These are phyloP conservation scores for Kryphioiulus occultus DNA, from an alignment of 2,888 invertebrate genomes.

Conservation along the genomic window DNA sequence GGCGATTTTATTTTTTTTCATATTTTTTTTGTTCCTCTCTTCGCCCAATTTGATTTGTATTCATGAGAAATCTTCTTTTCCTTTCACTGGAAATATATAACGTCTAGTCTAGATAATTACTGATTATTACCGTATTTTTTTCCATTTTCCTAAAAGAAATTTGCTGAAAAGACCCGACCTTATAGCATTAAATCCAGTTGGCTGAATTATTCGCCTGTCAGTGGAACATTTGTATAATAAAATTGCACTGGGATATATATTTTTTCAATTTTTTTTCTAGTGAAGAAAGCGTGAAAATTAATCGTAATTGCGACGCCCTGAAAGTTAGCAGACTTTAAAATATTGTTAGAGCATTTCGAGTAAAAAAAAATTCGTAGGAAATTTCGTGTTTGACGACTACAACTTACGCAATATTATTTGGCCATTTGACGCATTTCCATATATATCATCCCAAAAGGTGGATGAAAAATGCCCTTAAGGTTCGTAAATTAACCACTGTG, in stretches of 20 bases:
- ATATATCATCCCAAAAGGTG: constrained; percentile 18
- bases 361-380: not conserved
- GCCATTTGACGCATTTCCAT: not conserved
- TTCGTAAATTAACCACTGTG: not conserved
- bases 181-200: not conserved
- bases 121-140: constrained; percentile 35
- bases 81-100: constrained; percentile 47
- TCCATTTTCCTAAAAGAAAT: not conserved
- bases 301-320: constrained; percentile 31
- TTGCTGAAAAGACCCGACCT: not conserved
- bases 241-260: not conserved
- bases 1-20: not conserved
- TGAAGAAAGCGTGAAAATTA: constrained; percentile 10
- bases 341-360: not conserved
- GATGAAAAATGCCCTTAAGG: not conserved
- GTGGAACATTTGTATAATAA: constrained; percentile 4
- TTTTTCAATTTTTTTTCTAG: not conserved
- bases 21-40: not conserved
- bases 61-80: constrained; percentile 38
- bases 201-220: not conserved
- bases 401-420: constrained; percentile 14
- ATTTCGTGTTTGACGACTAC: constrained; percentile 21
- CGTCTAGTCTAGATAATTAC: constrained; percentile 46
- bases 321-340: constrained; percentile 24
- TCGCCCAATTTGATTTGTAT: constrained; percentile 17